Conservation (phyloP, 2,888 invertebrate species). For the Teleogryllus oceanicus region DNA sequence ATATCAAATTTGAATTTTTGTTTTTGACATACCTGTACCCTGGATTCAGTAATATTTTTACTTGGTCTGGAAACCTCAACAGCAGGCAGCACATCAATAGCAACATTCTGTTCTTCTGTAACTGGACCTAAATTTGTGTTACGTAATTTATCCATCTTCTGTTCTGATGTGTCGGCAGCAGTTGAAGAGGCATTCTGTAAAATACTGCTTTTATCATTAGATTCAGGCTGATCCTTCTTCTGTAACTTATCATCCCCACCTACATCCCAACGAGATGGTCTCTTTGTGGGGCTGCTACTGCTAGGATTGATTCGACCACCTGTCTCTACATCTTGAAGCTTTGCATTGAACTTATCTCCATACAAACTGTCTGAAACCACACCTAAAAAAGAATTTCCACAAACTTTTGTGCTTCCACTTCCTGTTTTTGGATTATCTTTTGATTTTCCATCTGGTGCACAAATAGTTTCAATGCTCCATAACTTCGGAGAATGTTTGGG, state of each 20-base stretch:
- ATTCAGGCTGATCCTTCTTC: background rate
- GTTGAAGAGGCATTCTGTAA: background rate
- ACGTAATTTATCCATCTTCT: too few relatives aligned
- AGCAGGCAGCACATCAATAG: slow-evolving; percentile 30
- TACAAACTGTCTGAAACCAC: slow-evolving; percentile 28
- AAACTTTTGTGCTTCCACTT: background rate
- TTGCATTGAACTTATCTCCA: background rate
- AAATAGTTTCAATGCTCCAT: slow-evolving; percentile 44
- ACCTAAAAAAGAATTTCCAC: slow-evolving; percentile 27
- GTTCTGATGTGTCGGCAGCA: background rate
- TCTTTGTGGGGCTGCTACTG: slow-evolving; percentile 41
- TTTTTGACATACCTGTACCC: background rate
- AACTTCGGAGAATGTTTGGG: slow-evolving; percentile 36
- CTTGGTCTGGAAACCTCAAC: slow-evolving; percentile 43
- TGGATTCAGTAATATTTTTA: slow-evolving; percentile 33
- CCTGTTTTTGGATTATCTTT: background rate
- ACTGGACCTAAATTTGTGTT: too few relatives aligned
- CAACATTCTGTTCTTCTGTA: too few relatives aligned
- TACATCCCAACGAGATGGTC: slow-evolving; percentile 51
- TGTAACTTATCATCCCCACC: slow-evolving; percentile 43
- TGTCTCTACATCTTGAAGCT: too few relatives aligned
- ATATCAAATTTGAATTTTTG: slow-evolving; percentile 18
- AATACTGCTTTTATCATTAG: background rate
- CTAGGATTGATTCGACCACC: slow-evolving; percentile 39
- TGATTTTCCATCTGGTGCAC: slow-evolving; percentile 34